Base-by-base conservation (phyloP, 2,113 vertebrate genomes). In the Nesogale talazaci region DNA sequence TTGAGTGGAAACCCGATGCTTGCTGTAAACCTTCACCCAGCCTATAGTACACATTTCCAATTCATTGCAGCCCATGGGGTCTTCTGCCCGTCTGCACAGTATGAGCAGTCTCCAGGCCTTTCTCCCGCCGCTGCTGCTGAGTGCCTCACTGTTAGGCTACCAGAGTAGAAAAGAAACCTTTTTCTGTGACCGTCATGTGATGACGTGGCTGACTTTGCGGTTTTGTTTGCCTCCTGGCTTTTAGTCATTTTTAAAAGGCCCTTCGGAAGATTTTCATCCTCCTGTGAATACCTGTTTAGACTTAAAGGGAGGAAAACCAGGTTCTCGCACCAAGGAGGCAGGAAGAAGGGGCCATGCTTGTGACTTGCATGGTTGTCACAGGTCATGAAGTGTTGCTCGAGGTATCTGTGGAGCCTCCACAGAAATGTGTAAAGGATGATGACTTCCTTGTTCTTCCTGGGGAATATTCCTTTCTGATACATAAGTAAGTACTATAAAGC, bases 161-260 rank as follows among this genome's bases (percentile, higher is more conserved):
- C 57, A 27, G 75, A 61, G 59, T 38, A 79, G 76, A 76, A 88
- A 74, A 57, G 70, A 78, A 59, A 80, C 25, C 34, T 38, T 70
- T 95, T 94, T 87, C 52, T 86, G 7, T 88, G 34, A 72, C 38
- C 4, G 70, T 6, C 36, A 14, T 67, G 56, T 90, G 46, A 16
- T 91, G 82, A 75, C 88, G n/a, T 70, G n/a, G 27, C 76, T 94
- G 87, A 14, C 56, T 59, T 94, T 93, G 59, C 2, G 90, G n/a
- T 94, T 94, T 74, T 38, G 34, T 86, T 72, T 27, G 83, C 46
- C 56, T 36, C 88, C 72, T 11, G 34, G 69, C n/a, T 95, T 92
- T 86, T 91, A 27, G 36, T 36, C 89, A 63, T 93, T 95, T 74
- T 74, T 27, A 61, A 61, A 61, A 22, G 9, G 4, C 6, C 27